A percentile compares a stretch with the other conserved stretches of the same genome.
Conservation (phyloP, 2,113 vertebrate species). For the Apodemus speciosus region DNA sequence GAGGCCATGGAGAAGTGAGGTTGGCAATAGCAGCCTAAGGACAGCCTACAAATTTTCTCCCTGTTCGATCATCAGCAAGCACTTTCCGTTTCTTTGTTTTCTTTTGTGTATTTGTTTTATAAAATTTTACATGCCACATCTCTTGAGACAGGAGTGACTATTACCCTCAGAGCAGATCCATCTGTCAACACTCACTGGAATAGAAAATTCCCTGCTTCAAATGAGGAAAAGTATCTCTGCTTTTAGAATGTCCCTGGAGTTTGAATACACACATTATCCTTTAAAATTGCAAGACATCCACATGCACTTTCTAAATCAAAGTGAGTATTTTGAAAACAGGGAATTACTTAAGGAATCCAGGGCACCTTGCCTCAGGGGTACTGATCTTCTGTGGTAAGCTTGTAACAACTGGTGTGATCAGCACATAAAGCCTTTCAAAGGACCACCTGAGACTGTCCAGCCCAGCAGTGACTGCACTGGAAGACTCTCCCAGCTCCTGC, state of each 20-base stretch:
- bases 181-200: not conserved
- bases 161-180: not conserved
- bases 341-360: not conserved
- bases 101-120: not conserved
- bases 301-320: not conserved
- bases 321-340: not conserved
- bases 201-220: not conserved
- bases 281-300: not conserved
- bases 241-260: not conserved
- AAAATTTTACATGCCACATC: not conserved
- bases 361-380: not conserved
- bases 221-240: not conserved
- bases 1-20: not conserved
- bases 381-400: not conserved
- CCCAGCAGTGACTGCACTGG: fast-evolving
- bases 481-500: not conserved
- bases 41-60: not conserved
- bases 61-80: not conserved
- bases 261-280: not conserved
- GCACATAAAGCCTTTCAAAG: not conserved
- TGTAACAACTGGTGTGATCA: not conserved
- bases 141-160: not conserved
- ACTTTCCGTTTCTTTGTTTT: not conserved
- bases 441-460: fast-evolving
- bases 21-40: too few relatives aligned